phyloP scores from a whole-genome alignment of 2,113 vertebrate species.

The Oenanthe melanoleuca region DNA sequence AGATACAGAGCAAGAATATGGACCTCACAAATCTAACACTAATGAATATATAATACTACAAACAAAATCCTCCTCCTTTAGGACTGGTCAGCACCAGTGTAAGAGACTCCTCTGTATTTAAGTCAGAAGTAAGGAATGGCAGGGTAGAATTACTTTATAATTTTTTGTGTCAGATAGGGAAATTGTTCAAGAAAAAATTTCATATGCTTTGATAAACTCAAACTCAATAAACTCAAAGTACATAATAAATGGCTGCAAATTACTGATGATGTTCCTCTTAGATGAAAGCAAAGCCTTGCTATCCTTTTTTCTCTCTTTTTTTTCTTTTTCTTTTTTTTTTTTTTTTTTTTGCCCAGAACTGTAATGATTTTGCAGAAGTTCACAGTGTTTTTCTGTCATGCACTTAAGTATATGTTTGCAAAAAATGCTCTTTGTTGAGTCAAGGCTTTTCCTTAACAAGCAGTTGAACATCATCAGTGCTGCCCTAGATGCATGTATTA shows the following conservation, averaged over 20 bases:
- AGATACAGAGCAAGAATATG: not conserved
- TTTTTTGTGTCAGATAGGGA: not conserved
- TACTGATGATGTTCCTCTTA: not conserved
- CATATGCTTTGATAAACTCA: not conserved
- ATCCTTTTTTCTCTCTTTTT: not conserved
- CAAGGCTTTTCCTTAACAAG: not conserved
- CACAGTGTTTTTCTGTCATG: not conserved
- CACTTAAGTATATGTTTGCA: not conserved
- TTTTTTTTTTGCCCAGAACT: not conserved
- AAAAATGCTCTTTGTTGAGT: not conserved
- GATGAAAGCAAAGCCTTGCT: not conserved
- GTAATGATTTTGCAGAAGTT: not conserved
- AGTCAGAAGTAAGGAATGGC: not conserved
- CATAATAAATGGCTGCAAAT: not conserved
- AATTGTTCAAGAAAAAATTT: not conserved
- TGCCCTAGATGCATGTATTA: not conserved
- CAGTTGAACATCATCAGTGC: not conserved
- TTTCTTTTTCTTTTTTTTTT: not conserved
- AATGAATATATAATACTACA: not conserved
- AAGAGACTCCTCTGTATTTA: not conserved
- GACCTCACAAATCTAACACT: not conserved
- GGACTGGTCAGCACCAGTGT: not conserved
- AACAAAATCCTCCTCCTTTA: not conserved
- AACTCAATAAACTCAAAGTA: not conserved
- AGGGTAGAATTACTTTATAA: not conserved